Base-by-base conservation (phyloP, 1,140 invertebrate genomes). In the Lasioglossum baleicum region DNA sequence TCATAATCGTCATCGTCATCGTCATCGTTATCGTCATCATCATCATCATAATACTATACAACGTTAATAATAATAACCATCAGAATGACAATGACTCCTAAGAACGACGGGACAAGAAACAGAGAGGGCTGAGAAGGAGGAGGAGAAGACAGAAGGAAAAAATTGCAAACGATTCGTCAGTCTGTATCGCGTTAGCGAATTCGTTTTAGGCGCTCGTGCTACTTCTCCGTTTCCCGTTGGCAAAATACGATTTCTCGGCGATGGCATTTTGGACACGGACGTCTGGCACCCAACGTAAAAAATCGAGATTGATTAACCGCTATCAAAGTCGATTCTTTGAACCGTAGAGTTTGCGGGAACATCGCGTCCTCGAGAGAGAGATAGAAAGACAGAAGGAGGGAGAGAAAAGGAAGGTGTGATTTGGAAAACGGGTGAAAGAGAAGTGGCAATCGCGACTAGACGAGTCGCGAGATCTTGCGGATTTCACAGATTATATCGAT, bases 281-380 rank as follows among this genome's bases (percentile, higher is more conserved):
- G 56, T 48, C 74, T 69, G 66, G 74, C 40, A 60, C 44, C 56
- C 81, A 66, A 66, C 70, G 26, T 79, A 81, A 86, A 86, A 51
- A 85, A 89, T 91, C 88, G 85, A 87, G 70, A 88, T 89, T 88
- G 89, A 92, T 87, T 81, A 87, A 92, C 90, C 91, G 91, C 91
- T 71, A 87, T 91, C 88, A 88, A 90, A 83, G 69, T 85, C 88
- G 88, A 91, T 90, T 85, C 81, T 75, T 82, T 2, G 71, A 84
- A 75, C 80, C 66, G 42, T 22, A 70, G 71, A 42, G 51, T 7
- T 11, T 15, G 69, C 72, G 40, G 64, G 58, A 40, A 15, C 15
- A 7, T 53, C 13, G 13, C 51, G 15, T 15, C 17, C 51, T 15
- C 51, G 17, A 53, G 48, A 51, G 42, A 44, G 42, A 44, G 42